Base-by-base conservation (phyloP, 2,113 vertebrate genomes). In the Puntigrus tetrazona region DNA sequence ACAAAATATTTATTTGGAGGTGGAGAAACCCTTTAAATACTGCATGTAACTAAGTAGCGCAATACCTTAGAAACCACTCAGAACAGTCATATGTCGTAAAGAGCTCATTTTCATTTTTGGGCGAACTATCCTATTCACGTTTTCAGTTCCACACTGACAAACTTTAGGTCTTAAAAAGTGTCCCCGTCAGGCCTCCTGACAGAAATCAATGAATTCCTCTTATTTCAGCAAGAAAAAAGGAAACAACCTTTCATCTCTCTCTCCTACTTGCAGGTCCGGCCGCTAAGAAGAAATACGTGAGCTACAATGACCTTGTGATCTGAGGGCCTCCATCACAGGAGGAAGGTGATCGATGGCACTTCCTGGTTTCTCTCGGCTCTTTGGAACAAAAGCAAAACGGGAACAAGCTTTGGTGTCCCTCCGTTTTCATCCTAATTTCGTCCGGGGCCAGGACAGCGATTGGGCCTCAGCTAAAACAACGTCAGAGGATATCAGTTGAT, bases 231-330 rank as follows among this genome's bases (percentile, higher is more conserved):
- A 29, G n/a, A 59, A 55, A 76, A 69, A 25, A 20, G 34, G 3
- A 82, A 43, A 67, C 50, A 2, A 76, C 52, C 70, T 74, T 43
- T 79, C 34, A 57, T 78, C 45, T 67, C n/a, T 70, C 31, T 88
- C 29, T 69, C 63, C 55, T n/a, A n/a, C 63, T 61, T 38, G 74
- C 91, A 99, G 97, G 97, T 94, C 96, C 97, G 61, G 96, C 97
- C 85, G 95, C 95, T 78, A 97, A 97, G 92, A 96, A 96, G 93
- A 97, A 97, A 89, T 97, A 96, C 61, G 97, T 98, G 93, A 98
- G 96, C 92, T 98, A 97, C 94, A 97, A 96, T 87, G 96, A 98
- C 94, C 94, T 97, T 86, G 96, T 96, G 88, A 99, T 97, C 92
- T 98, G 95, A 93, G 70, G 73, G 72, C 82, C 88, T 91, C 88